These are phyloP conservation scores for Loriculus beryllinus DNA, from an alignment of 2,797 vertebrate species.

Conservation along the genomic window DNA sequence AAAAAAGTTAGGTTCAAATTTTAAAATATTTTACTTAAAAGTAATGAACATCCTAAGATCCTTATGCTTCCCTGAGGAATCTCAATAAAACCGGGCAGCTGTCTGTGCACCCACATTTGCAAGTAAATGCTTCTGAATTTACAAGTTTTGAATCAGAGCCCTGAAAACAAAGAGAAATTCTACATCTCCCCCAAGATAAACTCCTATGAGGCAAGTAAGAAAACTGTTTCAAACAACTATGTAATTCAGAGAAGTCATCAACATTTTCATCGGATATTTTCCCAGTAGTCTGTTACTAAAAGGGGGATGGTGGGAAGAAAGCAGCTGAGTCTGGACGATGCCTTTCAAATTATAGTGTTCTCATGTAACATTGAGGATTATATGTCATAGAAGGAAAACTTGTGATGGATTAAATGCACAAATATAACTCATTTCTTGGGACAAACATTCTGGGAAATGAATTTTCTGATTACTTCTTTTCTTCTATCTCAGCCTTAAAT, in stretches of 20 bases:
- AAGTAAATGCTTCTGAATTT: background rate
- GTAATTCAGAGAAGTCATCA: constrained; percentile 26
- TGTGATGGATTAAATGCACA: constrained; percentile 16
- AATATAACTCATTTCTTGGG: constrained; percentile 23
- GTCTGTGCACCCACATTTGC: background rate
- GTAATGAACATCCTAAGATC: background rate
- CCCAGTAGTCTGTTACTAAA: constrained; percentile 20
- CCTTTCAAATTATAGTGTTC: constrained; percentile 44
- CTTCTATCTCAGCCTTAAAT: background rate
- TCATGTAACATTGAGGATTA: constrained; percentile 29
- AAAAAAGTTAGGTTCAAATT: background rate
- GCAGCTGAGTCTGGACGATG: background rate
- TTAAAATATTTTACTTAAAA: background rate
- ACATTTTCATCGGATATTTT: background rate
- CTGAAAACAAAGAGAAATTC: background rate
- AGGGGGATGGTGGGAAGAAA: background rate
- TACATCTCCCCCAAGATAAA: background rate
- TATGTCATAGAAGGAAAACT: background rate
- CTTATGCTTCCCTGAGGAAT: background rate
- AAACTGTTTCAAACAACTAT: constrained; percentile 37
- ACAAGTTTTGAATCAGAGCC: background rate
- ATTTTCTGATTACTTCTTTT: background rate
- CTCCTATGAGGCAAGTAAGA: background rate
- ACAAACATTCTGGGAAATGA: background rate
- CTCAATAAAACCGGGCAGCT: background rate